Conservation (phyloP, 2,797 vertebrate species). For the Diceros bicornis region DNA sequence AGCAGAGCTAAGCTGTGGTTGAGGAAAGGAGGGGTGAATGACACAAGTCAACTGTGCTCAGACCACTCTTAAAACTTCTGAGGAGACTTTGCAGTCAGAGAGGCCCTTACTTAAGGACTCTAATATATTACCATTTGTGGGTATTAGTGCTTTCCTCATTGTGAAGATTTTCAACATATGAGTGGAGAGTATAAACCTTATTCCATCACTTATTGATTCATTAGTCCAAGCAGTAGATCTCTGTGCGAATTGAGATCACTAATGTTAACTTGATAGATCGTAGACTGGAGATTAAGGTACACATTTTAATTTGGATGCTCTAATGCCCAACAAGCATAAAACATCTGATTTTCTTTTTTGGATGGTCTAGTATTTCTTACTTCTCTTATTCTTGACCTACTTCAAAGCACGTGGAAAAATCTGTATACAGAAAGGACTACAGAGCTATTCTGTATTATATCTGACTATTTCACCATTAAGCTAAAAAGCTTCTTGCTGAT, state of each 20-base stretch:
- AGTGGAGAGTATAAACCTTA: not conserved
- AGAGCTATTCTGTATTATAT: not conserved
- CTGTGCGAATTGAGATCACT: not conserved
- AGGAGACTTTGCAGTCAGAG: not conserved
- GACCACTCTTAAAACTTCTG: not conserved
- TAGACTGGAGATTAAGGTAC: not conserved
- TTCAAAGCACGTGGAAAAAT: constrained; percentile 7
- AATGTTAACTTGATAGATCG: not conserved
- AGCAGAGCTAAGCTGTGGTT: not conserved
- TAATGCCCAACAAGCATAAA: not conserved
- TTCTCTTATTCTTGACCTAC: not conserved
- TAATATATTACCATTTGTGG: not conserved
- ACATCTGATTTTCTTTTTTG: not conserved
- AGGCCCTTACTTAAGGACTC: not conserved
- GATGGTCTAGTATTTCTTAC: not conserved
- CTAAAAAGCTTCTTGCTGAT: not conserved
- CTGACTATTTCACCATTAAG: not conserved
- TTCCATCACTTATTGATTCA: not conserved
- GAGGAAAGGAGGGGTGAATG: not conserved
- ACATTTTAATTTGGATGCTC: not conserved
- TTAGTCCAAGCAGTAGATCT: not conserved
- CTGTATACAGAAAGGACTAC: not conserved
- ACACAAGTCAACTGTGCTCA: not conserved
- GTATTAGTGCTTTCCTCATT: not conserved
- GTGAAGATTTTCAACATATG: not conserved